Percentiles rank a stretch among this genome's conserved stretches.
Evolutionary conservation across 37 sponge, comb jelly and placozoan genomes (phyloP).

Genomic region (Cliona cf. orientalis): DNA sequence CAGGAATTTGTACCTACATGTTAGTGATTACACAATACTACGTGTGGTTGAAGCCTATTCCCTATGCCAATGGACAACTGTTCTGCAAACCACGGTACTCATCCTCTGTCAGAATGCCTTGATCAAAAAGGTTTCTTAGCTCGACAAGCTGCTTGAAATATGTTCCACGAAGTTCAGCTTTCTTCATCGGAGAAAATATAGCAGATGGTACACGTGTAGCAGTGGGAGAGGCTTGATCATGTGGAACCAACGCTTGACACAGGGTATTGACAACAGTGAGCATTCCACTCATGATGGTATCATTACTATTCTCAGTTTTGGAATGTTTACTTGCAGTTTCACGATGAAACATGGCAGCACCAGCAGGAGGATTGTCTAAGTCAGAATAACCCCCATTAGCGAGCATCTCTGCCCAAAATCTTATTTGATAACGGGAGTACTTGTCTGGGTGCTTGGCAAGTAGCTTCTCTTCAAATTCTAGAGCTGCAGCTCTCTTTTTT

Average conservation of each 20-base stretch:
- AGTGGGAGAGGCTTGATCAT: not conserved
- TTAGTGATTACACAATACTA: no score
- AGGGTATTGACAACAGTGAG: not conserved
- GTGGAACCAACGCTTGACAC: not conserved
- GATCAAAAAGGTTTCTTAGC: no score
- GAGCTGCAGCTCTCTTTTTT: not conserved
- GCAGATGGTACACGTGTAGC: not conserved
- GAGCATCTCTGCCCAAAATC: not conserved
- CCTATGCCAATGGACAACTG: no score
- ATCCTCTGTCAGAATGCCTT: no score
- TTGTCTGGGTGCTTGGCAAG: not conserved
- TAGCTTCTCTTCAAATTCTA: not conserved
- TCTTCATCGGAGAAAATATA: not conserved
- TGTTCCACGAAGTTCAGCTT: not conserved
- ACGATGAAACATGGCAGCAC: constrained; percentile 5
- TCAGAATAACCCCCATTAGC: not conserved
- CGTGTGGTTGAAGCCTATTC: no score
- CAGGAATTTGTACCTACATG: no score
- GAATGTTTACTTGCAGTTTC: not conserved
- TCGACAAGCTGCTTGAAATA: not conserved
- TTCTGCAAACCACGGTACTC: no score
- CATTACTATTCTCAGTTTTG: not conserved
- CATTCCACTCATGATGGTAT: not conserved
- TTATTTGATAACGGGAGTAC: not conserved
- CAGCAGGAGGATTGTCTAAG: constrained; percentile 1